Percentiles rank a stretch among this genome's conserved stretches.
Conservation (phyloP, 1,140 invertebrate species). For the Brachionus paranguensis region DNA sequence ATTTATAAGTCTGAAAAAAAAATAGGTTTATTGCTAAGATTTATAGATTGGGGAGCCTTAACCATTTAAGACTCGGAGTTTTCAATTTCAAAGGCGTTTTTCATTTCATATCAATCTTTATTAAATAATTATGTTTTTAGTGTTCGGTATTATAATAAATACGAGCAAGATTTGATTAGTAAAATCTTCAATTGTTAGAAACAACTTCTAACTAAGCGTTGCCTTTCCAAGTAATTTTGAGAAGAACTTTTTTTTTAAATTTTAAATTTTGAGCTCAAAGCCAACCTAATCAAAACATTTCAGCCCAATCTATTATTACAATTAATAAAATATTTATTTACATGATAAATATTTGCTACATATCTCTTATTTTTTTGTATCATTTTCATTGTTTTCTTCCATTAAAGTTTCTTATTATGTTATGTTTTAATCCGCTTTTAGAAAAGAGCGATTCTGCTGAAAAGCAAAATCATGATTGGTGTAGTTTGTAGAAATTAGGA, state of each 20-base stretch:
- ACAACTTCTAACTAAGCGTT: neutral
- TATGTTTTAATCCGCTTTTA: conserved; percentile 1
- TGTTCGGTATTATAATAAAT: neutral
- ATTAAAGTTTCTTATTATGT: conserved; percentile 20
- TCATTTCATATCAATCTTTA: conserved; percentile 12
- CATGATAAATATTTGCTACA: conserved; percentile 12
- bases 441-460: neutral
- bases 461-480: conserved; percentile 16
- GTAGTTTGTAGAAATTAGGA: conserved; percentile 1
- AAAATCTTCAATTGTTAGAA: neutral
- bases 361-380: neutral
- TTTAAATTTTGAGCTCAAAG: neutral
- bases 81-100: neutral
- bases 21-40: too few species aligned
- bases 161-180: neutral
- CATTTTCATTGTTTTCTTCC: neutral
- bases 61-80: neutral
- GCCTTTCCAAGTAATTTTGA: neutral
- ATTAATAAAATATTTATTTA: conserved; percentile 13
- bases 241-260: neutral
- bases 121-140: conserved; percentile 12
- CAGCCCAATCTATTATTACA: neutral
- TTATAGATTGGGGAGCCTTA: neutral
- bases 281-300: conserved; percentile 11
- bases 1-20: too few species aligned